Conservation (phyloP, 2,888 invertebrate genomes). For the Lottia gigantea region DNA sequence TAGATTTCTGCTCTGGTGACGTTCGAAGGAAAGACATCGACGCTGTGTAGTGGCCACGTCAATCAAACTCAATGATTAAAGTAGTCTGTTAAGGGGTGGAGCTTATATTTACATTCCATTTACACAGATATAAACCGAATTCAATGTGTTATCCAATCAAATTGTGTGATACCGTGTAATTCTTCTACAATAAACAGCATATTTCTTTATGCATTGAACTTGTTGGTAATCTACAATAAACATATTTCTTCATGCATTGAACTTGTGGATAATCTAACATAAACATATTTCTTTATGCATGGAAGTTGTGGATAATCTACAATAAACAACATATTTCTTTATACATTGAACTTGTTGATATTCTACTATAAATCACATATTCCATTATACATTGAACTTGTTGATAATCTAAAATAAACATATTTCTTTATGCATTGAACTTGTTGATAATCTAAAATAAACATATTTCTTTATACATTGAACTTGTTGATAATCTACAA, state of each 20-base stretch:
- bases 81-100: too few relatives aligned
- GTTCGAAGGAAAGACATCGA: too few relatives aligned
- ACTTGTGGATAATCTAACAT: conserved; percentile 89
- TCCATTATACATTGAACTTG: not conserved
- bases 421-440: not conserved
- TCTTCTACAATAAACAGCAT: conserved; percentile 3
- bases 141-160: too few relatives aligned
- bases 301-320: conserved; percentile 84
- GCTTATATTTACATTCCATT: too few relatives aligned
- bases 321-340: not conserved
- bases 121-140: too few relatives aligned
- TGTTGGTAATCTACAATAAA: conserved; percentile 62
- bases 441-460: not conserved
- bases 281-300: conserved; percentile 80
- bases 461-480: not conserved
- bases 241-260: conserved; percentile 85
- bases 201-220: too few relatives aligned
- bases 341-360: not conserved
- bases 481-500: too few relatives aligned
- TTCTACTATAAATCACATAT: too few relatives aligned
- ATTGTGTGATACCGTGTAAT: too few relatives aligned
- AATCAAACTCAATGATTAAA: too few relatives aligned
- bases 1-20: too few relatives aligned
- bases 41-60: too few relatives aligned
- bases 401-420: not conserved